Evolutionary conservation across 2,113 vertebrate genomes (phyloP).

Genomic region (Eidolon helvum): DNA sequence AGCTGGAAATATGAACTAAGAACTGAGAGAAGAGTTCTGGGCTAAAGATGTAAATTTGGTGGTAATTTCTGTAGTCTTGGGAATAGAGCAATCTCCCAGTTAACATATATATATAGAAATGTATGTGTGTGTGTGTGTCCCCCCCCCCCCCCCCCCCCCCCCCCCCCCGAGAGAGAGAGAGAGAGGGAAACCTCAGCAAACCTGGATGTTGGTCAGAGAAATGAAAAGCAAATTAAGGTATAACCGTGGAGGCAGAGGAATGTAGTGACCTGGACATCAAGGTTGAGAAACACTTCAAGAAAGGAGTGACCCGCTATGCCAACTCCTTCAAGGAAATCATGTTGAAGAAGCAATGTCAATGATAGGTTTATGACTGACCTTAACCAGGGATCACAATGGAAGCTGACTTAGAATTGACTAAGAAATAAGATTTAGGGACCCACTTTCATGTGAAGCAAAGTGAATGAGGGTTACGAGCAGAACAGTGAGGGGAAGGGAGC

Average conservation of each 20-base stretch:
- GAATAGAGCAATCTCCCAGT: not conserved
- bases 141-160: too few species aligned
- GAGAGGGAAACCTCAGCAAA: not conserved
- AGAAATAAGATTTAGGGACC: not conserved
- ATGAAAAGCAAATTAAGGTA: not conserved
- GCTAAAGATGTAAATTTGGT: not conserved
- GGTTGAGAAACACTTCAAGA: not conserved
- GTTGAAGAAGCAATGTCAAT: not conserved
- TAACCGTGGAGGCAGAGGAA: not conserved
- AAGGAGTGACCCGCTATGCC: not conserved
- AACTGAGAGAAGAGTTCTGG: not conserved
- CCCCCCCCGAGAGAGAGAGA: too few species aligned
- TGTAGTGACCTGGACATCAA: accelerated
- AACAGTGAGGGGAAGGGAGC: not conserved
- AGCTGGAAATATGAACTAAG: not conserved
- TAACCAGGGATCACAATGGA: not conserved
- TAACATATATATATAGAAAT: not conserved
- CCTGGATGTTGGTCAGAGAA: not conserved
- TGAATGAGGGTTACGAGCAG: not conserved
- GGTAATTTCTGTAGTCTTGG: not conserved
- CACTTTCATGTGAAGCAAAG: not conserved
- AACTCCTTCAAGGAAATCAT: not conserved
- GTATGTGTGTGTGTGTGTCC: not conserved
- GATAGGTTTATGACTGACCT: not conserved
- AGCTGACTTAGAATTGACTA: not conserved